Evolutionary conservation across 2,888 invertebrate species (phyloP).

Genomic region (Nasonia oneida): DNA sequence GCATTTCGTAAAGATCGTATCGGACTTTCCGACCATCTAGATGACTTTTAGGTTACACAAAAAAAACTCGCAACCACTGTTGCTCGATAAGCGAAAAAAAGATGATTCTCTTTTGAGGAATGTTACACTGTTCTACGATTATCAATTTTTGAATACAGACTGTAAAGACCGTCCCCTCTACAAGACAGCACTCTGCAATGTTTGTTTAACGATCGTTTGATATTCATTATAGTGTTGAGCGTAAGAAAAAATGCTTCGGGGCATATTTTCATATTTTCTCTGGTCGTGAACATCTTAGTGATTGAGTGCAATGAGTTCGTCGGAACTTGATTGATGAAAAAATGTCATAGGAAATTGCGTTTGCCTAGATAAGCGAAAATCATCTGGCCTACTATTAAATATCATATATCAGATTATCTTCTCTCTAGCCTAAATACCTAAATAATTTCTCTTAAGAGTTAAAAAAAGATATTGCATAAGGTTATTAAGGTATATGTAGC

Average conservation of each 20-base stretch:
- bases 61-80: constrained; percentile 26
- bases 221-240: constrained; percentile 26
- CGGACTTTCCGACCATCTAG: constrained; percentile 30
- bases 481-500: constrained; percentile 30
- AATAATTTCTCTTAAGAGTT: constrained; percentile 38
- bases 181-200: constrained; percentile 33
- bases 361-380: constrained; percentile 53
- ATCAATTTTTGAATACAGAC: constrained; percentile 56
- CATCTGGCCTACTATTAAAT: constrained; percentile 60
- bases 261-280: constrained; percentile 25
- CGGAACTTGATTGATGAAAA: constrained; percentile 1
- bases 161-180: constrained; percentile 60
- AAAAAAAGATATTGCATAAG: constrained; percentile 27
- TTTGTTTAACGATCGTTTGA: constrained; percentile 42
- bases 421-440: constrained; percentile 50
- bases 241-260: neutral
- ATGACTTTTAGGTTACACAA: constrained; percentile 34
- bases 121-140: constrained; percentile 31
- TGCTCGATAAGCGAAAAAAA: constrained; percentile 32
- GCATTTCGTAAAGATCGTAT: constrained; percentile 48
- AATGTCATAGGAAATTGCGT: constrained; percentile 42
- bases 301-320: constrained; percentile 46
- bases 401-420: constrained; percentile 43
- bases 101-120: constrained; percentile 44
- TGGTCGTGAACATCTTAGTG: constrained; percentile 5